These are phyloP conservation scores for Palythoa caribaeorum DNA, from an alignment of 92 coral and sea anemone species.

Conservation along the genomic window DNA sequence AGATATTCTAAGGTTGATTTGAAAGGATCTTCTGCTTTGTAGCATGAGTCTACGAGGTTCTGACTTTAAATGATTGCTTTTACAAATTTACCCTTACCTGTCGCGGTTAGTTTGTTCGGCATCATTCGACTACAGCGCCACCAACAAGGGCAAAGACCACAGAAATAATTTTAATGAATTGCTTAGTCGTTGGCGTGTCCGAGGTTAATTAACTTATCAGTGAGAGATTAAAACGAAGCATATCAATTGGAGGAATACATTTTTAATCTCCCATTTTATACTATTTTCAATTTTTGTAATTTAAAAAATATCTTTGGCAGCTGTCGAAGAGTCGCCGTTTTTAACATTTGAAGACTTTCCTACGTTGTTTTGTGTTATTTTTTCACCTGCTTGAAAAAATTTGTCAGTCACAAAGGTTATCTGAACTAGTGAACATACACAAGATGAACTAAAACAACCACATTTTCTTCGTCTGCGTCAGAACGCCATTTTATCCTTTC, in stretches of 20 bases:
- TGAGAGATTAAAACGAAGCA: background rate
- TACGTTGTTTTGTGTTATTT: background rate
- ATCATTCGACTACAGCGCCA: background rate
- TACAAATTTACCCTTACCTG: background rate
- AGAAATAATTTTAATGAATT: background rate
- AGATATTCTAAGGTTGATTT: background rate
- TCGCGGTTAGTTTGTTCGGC: background rate
- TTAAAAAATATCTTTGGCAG: background rate
- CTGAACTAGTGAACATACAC: background rate
- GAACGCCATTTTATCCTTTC: background rate
- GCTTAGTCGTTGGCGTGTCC: background rate
- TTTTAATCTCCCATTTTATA: background rate
- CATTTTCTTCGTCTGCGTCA: no score
- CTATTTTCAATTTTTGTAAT: background rate
- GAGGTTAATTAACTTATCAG: background rate
- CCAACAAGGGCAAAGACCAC: background rate
- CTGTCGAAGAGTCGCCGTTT: background rate
- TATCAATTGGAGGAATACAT: background rate
- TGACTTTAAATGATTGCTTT: background rate
- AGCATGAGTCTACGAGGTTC: background rate
- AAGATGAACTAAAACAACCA: no score
- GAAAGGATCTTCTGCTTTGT: background rate
- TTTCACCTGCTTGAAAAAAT: background rate
- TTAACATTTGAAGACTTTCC: background rate
- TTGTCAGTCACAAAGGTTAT: background rate